Base-by-base conservation (phyloP, 1,140 invertebrate species). In the Calosoma granatense region DNA sequence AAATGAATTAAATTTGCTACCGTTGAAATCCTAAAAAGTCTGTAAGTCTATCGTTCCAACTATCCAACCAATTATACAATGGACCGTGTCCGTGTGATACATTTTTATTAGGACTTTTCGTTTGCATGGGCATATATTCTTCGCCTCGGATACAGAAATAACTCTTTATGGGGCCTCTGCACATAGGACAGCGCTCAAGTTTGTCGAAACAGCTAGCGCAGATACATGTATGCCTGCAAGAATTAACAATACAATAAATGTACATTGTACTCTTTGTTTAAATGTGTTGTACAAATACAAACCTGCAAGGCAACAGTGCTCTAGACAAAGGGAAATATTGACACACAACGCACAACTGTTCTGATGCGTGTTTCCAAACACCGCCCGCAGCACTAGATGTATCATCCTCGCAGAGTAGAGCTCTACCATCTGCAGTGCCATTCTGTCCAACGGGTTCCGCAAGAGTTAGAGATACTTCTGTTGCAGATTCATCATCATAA, bases 101-200 rank as follows among this genome's bases (percentile, higher is more conserved):
- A 20, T 56, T 54, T 51, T 59, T 59, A 43, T 58, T 51, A 2
- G 62, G 56, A 20, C n/a, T 61, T 57, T 51, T 56, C 51, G 60
- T 21, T 61, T 84, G 81, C n/a, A 79, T 73, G 1, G 82, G 77
- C 69, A 85, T 78, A 62, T 87, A 86, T 30, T 88, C 86, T 60
- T 88, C 86, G 53, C 80, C 80, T 21, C 85, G 71, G 59, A 87
- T 87, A 69, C 84, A 86, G 72, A 90, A 90, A 73, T 88, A 92
- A 61, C 82, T 85, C 58, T 83, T 84, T 60, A 92, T 89, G 2
- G 81, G 81, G 59, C 83, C 83, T 30, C 89, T 77, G 68, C 89
- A 91, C 76, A 92, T 88, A 3, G 89, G 88, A 71, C 88, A 91
- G 26, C 84, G 80, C 63, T 88, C 84, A 41, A 90, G 70, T 67